Evolutionary conservation across 2,888 invertebrate species (phyloP), one percentile per base, ranked within the genome.

Genomic region (Parnassius smintheus): DNA sequence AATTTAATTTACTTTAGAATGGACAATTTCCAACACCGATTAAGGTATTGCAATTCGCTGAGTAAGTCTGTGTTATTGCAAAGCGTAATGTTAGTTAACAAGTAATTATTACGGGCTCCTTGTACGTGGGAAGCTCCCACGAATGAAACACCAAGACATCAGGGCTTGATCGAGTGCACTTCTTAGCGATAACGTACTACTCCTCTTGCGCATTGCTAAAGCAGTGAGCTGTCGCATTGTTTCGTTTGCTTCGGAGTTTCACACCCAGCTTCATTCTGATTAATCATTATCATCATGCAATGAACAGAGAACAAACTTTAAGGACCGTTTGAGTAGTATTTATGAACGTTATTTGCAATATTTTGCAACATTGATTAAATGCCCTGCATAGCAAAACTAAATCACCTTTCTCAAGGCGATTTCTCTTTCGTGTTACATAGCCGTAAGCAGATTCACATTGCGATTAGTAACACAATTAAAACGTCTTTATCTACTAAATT

Each of bases 111-210:
- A 75, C 67, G 70, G 69, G 72, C 70, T 66, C 75, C 74, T 72
- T 72, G 71, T 72, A 76, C 86, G 88, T 91, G 91, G 80, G 91
- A 90, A 80, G 73, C 73, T 91, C 89, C 77, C 91, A 90, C 87
- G 86, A 69, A 69, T 69, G 70, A 69, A 76, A 80, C 78, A 78
- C 74, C 67, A 68, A 67, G 73, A 56, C 55, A 63, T 70, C 62
- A 62, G 66, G 68, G 66, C 72, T 72, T 75, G 81, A 84, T 84
- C 80, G 76, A 77, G 79, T 81, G 82, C 79, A 81, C 81, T 82
- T 80, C 79, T 81, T 79, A 76, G 78, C 71, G 83, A 83, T 86
- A 84, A 80, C 72, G 76, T 78, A 75, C 73, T 78, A 75, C 73
- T 71, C 70, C 65, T 67, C 65, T 63, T 69, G 73, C 71, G 74